phyloP scores from a whole-genome alignment of 2,888 invertebrate species.

The Cephus pulcher region DNA sequence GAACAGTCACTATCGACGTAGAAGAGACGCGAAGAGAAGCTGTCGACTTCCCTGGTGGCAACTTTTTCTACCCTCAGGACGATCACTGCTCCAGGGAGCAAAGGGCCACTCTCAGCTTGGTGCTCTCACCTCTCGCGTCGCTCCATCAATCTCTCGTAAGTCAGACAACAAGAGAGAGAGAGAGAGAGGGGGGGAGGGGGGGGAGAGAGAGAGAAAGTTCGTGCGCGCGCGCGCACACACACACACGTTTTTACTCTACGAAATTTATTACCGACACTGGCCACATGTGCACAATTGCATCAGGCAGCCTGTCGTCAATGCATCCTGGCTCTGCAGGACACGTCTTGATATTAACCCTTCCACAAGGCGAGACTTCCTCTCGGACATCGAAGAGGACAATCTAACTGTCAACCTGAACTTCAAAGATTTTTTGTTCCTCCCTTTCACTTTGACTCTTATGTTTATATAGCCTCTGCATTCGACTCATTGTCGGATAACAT shows the following conservation, averaged over 20 bases:
- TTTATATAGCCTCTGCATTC: background rate
- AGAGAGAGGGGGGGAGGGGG: background rate
- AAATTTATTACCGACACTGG: conserved; percentile 30
- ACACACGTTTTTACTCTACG: conserved; percentile 46
- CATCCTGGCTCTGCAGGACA: background rate
- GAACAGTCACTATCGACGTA: too few relatives aligned
- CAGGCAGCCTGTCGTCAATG: background rate
- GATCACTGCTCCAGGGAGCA: conserved; percentile 50
- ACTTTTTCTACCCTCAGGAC: conserved; percentile 48
- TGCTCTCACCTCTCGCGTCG: conserved; percentile 55
- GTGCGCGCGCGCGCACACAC: conserved; percentile 20
- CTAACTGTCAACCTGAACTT: background rate
- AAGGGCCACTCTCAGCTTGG: conserved; percentile 51
- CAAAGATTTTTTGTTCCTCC: background rate
- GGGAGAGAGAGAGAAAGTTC: conserved; percentile 11
- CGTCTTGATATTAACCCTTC: conserved; percentile 4
- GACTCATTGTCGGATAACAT: background rate
- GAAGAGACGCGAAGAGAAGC: background rate
- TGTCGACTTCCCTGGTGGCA: conserved; percentile 46
- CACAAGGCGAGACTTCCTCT: background rate
- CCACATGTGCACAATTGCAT: conserved; percentile 4
- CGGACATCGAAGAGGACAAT: background rate
- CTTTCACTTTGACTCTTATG: background rate
- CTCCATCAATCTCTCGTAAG: conserved; percentile 58
- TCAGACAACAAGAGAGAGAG: conserved; percentile 7